Percentiles rank a stretch among this genome's conserved stretches.
Evolutionary conservation across 2,113 vertebrate genomes (phyloP).

Genomic region (Genyomyrus donnyi): DNA sequence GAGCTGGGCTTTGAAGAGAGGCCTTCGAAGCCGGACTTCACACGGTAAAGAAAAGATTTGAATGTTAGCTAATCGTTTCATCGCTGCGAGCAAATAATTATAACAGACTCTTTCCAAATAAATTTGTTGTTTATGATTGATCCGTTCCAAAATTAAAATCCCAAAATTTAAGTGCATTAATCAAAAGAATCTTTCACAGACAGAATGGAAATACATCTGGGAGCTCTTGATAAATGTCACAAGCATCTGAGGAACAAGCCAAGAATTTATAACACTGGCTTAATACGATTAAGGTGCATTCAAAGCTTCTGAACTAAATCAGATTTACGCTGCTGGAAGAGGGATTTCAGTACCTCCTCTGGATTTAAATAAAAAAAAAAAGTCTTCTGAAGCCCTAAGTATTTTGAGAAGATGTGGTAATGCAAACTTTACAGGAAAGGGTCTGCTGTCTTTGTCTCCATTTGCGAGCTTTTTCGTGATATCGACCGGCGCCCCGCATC

Average conservation of each 20-base stretch:
- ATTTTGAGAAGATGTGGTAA: not conserved
- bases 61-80: not conserved
- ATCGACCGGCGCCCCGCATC: not conserved
- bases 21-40: not conserved
- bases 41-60: not conserved
- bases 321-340: not conserved
- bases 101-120: not conserved
- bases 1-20: not conserved
- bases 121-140: not conserved
- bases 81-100: not conserved
- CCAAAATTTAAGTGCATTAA: not conserved
- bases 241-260: not conserved
- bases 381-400: not conserved
- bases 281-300: constrained; percentile 14
- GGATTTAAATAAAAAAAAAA: not conserved
- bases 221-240: not conserved
- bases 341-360: not conserved
- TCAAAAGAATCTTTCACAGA: not conserved
- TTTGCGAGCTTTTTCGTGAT: too few relatives aligned
- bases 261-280: constrained; percentile 4
- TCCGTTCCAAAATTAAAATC: not conserved
- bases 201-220: not conserved
- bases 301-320: not conserved
- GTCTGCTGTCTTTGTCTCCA: not conserved
- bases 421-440: not conserved